Base-by-base conservation (phyloP, 2,113 vertebrate genomes). In the Petromus typicus region DNA sequence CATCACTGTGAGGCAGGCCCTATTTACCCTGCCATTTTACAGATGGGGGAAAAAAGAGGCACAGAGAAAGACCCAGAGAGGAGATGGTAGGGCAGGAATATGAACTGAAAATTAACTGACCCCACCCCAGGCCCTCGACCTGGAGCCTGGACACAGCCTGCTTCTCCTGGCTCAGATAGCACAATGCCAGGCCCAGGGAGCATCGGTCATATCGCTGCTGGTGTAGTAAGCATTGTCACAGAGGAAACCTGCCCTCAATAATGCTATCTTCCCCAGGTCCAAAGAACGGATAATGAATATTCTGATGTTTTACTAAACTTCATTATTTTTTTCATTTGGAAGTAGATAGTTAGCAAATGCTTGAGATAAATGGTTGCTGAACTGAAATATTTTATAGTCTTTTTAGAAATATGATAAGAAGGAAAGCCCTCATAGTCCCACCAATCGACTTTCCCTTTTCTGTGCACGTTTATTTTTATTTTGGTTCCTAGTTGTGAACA, bases 31-130 rank as follows among this genome's bases (percentile, higher is more conserved):
- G 48, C 78, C 82, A 76, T n/a, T 90, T 92, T 59, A 92, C 78
- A 92, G 86, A 85, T 61, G 91, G 92, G 91, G 92, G 88, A 30
- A 95, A 80, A 87, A 9, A 18, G 76, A 80, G 32, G 64, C 76
- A 45, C 12, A 34, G 69, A 84, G 73, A 86, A 61, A 13, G 82
- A 82, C 37, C 66, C 20, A 43, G 32, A 51, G 69, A 54, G 78
- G 76, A 75, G 71, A 54, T 1, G 61, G 45, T 10, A 76, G 63
- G 43, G 67, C 66, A 22, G 3, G n/a, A 37, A 61, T 43, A 13
- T 54, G 79, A 91, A 83, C 30, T 43, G 67, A 57, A 71, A 76
- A 67, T 17, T 88, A 48, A n/a, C 11, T 23, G 64, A 54, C 37
- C 84, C 43, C 43, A 61, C 84, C 43, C 43, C 56, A 90, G 85